Base-by-base conservation (phyloP, 1,140 invertebrate species). In the Heliconius melpomene region DNA sequence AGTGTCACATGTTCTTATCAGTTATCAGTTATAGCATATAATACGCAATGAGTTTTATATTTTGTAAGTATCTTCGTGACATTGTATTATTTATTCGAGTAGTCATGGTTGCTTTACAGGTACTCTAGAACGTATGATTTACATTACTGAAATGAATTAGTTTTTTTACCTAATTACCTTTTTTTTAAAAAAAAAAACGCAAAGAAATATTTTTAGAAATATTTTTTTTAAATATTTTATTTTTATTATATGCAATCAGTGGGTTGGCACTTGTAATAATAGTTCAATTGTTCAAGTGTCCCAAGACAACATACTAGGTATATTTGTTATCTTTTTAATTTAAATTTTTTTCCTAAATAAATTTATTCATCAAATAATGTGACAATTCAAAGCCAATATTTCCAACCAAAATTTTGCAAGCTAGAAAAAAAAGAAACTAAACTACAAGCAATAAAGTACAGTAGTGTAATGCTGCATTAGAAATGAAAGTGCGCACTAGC, bases 401-500 rank as follows among this genome's bases (percentile, higher is more conserved):
- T 71, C 11, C 32, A 36, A 71, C 13, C 1, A 6, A 71, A 71
- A 32, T 7, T 32, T 36, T 36, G 23, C 7, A 71, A 71, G 32
- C 2, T 32, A 36, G 70, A 71, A 38, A 36, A 32, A 52, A 29
- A 77, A 72, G 77, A 54, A 70, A n/a, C 71, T 54, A 57, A 83
- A 80, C 71, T 81, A 84, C 50, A 84, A 83, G 81, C 79, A 60
- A 46, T 46, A 46, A 16, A 81, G 73, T 29, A 50, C 50, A 52
- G 2, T 72, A 50, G 87, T 89, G 84, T 78, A 82, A 84, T 79
- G 89, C 90, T 91, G 90, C 88, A 83, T 78, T 78, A 80, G 83
- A 86, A 84, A 82, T 66, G 78, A 85, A 85, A 80, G 86, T 88
- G 89, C 78, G 87, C 85, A 91, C 88, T 90, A 92, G 80, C 88